Percentiles rank a stretch among this genome's conserved stretches.
Evolutionary conservation across 2,797 vertebrate species (phyloP).

Genomic region (Periophthalmus magnuspinnatus): DNA sequence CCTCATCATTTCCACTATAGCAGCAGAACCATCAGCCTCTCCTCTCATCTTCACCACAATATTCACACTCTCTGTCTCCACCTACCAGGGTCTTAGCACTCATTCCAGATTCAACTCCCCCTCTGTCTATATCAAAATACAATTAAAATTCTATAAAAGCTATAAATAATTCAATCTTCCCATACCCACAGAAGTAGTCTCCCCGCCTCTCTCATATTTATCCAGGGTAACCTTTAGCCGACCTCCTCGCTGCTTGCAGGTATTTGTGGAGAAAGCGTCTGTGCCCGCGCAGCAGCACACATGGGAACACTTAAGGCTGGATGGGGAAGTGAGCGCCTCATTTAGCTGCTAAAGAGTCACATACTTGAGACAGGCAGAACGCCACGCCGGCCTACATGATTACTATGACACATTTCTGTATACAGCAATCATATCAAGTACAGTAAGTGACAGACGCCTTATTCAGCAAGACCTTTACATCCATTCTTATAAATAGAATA

Average conservation of each 20-base stretch:
- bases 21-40: not conserved
- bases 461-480: not conserved
- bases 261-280: slow-evolving; percentile 7
- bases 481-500: not conserved
- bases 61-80: not conserved
- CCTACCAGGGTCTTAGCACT: not conserved
- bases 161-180: not conserved
- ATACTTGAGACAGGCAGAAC: not conserved
- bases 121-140: not conserved
- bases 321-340: slow-evolving; percentile 9
- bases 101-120: not conserved
- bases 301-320: slow-evolving; percentile 13
- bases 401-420: slow-evolving; percentile 5
- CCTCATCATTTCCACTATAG: not conserved
- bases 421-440: not conserved
- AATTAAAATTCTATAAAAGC: not conserved
- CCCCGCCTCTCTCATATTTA: not conserved
- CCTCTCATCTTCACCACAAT: not conserved
- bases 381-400: slow-evolving; percentile 2
- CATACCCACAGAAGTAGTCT: not conserved
- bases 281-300: slow-evolving; percentile 2
- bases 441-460: not conserved
- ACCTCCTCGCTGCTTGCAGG: not conserved
- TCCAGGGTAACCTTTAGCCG: slow-evolving; percentile 5
- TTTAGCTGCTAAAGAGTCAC: slow-evolving; percentile 3